Conservation (phyloP, 2,113 vertebrate species). For the Microcebus tavaratra region DNA sequence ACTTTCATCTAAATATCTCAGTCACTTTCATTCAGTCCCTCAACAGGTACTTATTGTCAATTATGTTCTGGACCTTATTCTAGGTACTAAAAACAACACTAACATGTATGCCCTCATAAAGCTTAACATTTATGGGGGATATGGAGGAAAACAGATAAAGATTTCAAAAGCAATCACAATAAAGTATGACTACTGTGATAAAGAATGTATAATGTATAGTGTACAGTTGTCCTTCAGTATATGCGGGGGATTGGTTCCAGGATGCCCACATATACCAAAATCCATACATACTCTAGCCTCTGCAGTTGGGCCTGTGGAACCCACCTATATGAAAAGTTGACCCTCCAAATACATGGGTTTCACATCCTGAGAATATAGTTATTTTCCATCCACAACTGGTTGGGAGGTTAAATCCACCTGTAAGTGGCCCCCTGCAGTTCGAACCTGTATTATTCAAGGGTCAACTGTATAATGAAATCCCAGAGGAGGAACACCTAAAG, state of each 20-base stretch:
- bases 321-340: neutral
- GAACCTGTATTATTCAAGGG: neutral
- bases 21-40: slow-evolving; percentile 32
- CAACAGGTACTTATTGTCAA: slow-evolving; percentile 14
- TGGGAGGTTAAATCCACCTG: neutral
- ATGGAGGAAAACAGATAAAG: neutral
- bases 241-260: neutral
- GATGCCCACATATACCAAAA: neutral
- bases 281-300: neutral
- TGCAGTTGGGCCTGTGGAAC: neutral
- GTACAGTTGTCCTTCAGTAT: neutral
- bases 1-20: neutral
- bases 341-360: neutral
- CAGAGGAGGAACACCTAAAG: slow-evolving; percentile 9
- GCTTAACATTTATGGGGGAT: neutral
- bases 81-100: slow-evolving; percentile 45
- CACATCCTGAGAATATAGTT: neutral
- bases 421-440: neutral
- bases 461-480: neutral
- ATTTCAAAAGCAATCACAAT: slow-evolving; percentile 17
- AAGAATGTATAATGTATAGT: neutral
- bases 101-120: neutral
- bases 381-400: neutral
- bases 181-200: slow-evolving; percentile 19
- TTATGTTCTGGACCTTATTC: neutral